Conservation (phyloP, 2,888 invertebrate genomes). For the Lumbricus terrestris region DNA sequence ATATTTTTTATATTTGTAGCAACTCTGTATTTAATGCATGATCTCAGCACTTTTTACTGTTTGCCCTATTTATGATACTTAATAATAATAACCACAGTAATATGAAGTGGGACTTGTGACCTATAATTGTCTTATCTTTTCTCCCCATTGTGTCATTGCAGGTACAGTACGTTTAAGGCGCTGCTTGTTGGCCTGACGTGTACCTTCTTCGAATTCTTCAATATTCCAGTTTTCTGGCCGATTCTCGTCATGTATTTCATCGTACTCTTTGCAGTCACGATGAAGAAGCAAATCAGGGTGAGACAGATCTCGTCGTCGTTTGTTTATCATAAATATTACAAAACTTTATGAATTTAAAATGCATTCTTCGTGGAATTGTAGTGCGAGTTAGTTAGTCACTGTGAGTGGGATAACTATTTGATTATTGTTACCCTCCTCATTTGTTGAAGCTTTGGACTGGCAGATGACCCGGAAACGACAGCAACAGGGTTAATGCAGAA, state of each 20-base stretch:
- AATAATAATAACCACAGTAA: no score
- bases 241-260: conserved; percentile 99
- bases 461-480: no score
- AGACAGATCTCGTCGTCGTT: conserved; percentile 43
- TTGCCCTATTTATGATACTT: no score
- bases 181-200: conserved; percentile 84
- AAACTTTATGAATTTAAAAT: not conserved
- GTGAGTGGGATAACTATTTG: no score
- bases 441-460: no score
- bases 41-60: no score
- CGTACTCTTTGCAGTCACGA: conserved; percentile 94
- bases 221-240: conserved; percentile 99
- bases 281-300: conserved; percentile 99
- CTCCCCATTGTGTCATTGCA: conserved; percentile 40
- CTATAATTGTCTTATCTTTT: no score
- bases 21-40: no score
- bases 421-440: no score
- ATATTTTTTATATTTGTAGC: no score
- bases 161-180: conserved; percentile 89
- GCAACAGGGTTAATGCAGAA: no score
- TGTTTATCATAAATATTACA: not conserved
- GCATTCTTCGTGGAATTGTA: not conserved
- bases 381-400: not conserved
- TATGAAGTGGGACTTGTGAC: no score
- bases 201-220: conserved; percentile 95